Base-by-base conservation (phyloP, 2,797 vertebrate genomes). In the Anisognathus igniventris region DNA sequence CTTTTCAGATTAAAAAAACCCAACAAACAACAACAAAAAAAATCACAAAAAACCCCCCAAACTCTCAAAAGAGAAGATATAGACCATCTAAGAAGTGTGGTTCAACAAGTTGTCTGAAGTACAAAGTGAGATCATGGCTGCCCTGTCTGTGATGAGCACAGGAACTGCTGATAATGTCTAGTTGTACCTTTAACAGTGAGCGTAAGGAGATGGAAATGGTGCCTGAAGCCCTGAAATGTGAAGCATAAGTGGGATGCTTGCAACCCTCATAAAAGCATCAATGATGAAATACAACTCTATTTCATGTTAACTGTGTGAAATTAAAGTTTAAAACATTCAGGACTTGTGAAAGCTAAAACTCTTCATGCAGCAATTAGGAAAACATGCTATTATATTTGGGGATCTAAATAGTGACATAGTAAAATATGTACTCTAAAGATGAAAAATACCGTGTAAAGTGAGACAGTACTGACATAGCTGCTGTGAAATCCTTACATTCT, bases 251-350 rank as follows among this genome's bases (percentile, higher is more conserved):
- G 16, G 17, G 8, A 71, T 71, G 9, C 56, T 60, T 64, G 35
- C 37, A 78, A 22, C n/a, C 39, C 18, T 85, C 33, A 22, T 64
- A 50, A 84, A 71, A 11, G 17, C 6, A 14, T 74, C 30, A 31
- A 0, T 84, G 27, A 61, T 88, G 27, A 42, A 81, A 72, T 81
- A 20, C 44, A 82, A 17, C 31, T 93, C 70, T 58, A 39, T 85
- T 88, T 47, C 14, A 14, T 72, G 62, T 79, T 90, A 92, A 75
- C 37, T 88, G 10, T 72, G 10, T 37, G 40, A 54, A 75, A 86
- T 84, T 93, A 78, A 83, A 86, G 47, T 68, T 80, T 44, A 57
- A 81, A 94, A 75, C 47, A 61, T 64, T 50, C 35, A 75, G 25
- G 24, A 53, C 22, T 74, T 72, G 6, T 50, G 31, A n/a, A 85